Evolutionary conservation across 2,797 vertebrate species (phyloP).

Genomic region (Propithecus perrieri): DNA sequence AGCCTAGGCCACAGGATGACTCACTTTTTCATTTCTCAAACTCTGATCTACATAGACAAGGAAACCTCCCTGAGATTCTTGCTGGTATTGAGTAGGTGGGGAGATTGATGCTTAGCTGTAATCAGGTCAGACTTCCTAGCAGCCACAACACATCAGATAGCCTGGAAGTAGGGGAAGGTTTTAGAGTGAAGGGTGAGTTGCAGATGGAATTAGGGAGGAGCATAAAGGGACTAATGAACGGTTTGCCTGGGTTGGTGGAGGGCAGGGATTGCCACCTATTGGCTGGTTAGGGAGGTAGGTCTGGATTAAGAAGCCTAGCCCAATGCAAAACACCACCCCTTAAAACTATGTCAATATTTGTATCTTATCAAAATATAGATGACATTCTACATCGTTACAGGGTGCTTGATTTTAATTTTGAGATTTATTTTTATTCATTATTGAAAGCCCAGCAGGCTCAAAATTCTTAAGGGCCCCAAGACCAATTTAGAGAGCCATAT

Average conservation of each 20-base stretch:
- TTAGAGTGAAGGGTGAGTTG: neutral
- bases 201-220: neutral
- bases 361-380: slow-evolving; percentile 13
- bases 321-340: neutral
- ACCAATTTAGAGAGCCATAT: neutral
- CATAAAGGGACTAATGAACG: neutral
- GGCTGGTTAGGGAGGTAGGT: neutral
- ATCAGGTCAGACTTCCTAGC: neutral
- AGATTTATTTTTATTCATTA: slow-evolving; percentile 35
- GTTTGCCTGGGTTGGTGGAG: slow-evolving; percentile 40
- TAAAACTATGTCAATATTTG: slow-evolving; percentile 35
- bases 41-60: neutral
- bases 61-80: neutral
- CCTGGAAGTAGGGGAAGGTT: neutral
- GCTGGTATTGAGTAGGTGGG: slow-evolving; percentile 5
- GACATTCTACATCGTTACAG: neutral
- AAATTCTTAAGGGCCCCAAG: neutral
- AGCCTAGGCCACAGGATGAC: neutral
- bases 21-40: slow-evolving; percentile 33
- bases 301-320: neutral
- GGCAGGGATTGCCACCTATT: neutral
- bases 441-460: neutral
- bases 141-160: neutral
- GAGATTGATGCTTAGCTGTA: neutral
- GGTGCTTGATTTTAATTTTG: neutral